A percentile compares a stretch with the other conserved stretches of the same genome.
These are phyloP conservation scores for Parnassius apollo DNA, from an alignment of 2,888 invertebrate species.

Conservation along the genomic window DNA sequence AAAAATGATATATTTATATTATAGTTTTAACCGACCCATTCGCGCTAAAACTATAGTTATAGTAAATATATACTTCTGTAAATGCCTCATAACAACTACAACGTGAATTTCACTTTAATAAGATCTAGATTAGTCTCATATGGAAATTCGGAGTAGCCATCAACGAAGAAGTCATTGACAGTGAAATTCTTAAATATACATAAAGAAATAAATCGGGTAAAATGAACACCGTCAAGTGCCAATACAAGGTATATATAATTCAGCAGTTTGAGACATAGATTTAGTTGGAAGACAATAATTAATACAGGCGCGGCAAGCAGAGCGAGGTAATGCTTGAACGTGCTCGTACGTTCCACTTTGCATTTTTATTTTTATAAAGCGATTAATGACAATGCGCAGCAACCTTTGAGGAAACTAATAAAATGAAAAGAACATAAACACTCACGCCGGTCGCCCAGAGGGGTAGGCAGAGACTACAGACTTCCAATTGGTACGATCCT, in stretches of 20 bases:
- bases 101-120: too few species aligned
- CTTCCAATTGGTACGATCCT: too few species aligned
- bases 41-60: too few species aligned
- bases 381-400: slow-evolving; percentile 67
- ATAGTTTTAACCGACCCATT: too few species aligned
- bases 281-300: slow-evolving; percentile 71
- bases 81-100: too few species aligned
- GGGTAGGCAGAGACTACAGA: too few species aligned
- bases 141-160: slow-evolving; percentile 31
- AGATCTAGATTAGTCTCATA: background rate
- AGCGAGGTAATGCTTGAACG: slow-evolving; percentile 47
- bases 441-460: too few species aligned
- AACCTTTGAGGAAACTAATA: slow-evolving; percentile 62
- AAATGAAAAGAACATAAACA: too few species aligned
- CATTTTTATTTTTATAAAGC: slow-evolving; percentile 71
- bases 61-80: too few species aligned
- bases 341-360: slow-evolving; percentile 69
- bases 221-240: slow-evolving; percentile 53
- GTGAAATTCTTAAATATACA: slow-evolving; percentile 58
- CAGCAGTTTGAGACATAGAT: slow-evolving; percentile 74
- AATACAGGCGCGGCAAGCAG: slow-evolving; percentile 62
- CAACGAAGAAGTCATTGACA: slow-evolving; percentile 52
- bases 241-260: slow-evolving; percentile 50
- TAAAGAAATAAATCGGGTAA: slow-evolving; percentile 63
- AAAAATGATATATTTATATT: too few species aligned